Percentiles rank a stretch among this genome's conserved stretches.
Conservation (phyloP, 2,888 invertebrate genomes). For the Meteorus colon region DNA sequence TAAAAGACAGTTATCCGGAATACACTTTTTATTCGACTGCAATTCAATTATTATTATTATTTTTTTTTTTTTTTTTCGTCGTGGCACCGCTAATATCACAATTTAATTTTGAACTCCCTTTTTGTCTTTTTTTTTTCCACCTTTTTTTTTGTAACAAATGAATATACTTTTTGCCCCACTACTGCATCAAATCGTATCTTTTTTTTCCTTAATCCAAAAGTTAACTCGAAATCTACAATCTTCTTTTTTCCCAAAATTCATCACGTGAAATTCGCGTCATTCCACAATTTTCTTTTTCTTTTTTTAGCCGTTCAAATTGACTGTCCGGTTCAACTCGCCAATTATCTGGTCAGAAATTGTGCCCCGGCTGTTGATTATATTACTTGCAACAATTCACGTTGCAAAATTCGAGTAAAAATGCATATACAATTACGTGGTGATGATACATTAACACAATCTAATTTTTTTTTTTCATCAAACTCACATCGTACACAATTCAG, state of each 20-base stretch:
- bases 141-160: constrained; percentile 41
- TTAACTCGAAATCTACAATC: constrained; percentile 43
- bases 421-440: constrained; percentile 33
- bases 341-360: constrained; percentile 62
- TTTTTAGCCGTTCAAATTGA: constrained; percentile 39
- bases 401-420: constrained; percentile 11
- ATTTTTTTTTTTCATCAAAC: constrained; percentile 28
- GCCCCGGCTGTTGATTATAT: constrained; percentile 49
- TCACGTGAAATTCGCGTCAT: constrained; percentile 16
- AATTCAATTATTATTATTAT: constrained; percentile 25
- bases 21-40: constrained; percentile 22
- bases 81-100: constrained; percentile 56
- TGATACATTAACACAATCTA: constrained; percentile 15
- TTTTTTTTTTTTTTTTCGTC: constrained; percentile 40
- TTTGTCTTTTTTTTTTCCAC: constrained; percentile 38
- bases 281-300: constrained; percentile 24
- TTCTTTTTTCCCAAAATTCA: constrained; percentile 29
- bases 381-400: constrained; percentile 32
- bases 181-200: constrained; percentile 31
- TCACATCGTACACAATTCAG: constrained; percentile 46
- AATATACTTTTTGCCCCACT: constrained; percentile 38
- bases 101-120: constrained; percentile 48
- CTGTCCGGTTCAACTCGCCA: constrained; percentile 54
- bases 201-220: constrained; percentile 40
- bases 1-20: constrained; percentile 28